These are phyloP conservation scores for Lutjanus argentimaculatus DNA, from an alignment of 2,797 vertebrate species.

Conservation along the genomic window DNA sequence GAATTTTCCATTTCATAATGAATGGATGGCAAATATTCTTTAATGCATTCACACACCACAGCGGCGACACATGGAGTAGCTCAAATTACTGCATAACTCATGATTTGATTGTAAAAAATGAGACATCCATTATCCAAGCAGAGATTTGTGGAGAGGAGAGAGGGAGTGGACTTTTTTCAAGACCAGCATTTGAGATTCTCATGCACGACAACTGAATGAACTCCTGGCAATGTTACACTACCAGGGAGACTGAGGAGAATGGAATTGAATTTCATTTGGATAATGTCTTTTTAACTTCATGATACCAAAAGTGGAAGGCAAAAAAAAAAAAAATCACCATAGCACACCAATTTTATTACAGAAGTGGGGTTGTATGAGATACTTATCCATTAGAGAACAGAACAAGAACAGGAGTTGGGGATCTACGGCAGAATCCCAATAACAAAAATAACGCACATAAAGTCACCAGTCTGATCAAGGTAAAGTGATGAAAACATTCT, in stretches of 20 bases:
- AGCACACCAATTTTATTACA: not conserved
- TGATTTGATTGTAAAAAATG: slow-evolving; percentile 58
- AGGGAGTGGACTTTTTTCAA: slow-evolving; percentile 14
- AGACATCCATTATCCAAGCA: slow-evolving; percentile 49
- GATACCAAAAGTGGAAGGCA: slow-evolving; percentile 2
- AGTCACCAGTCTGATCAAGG: no score
- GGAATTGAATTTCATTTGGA: slow-evolving; percentile 18
- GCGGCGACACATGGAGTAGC: slow-evolving; percentile 44
- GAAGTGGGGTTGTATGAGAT: no score
- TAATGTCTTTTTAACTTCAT: slow-evolving; percentile 24
- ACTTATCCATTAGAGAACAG: no score
- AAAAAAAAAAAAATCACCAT: slow-evolving; percentile 11
- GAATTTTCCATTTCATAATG: slow-evolving; percentile 70
- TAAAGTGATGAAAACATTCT: no score
- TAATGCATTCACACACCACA: slow-evolving; percentile 63
- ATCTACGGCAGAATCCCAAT: no score
- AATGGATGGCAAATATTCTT: slow-evolving; percentile 72
- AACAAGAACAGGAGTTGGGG: no score
- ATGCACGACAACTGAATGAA: slow-evolving; percentile 36
- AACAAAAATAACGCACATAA: no score
- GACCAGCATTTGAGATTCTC: slow-evolving; percentile 35
- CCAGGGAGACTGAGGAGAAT: slow-evolving; percentile 3
- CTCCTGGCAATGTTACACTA: slow-evolving; percentile 12
- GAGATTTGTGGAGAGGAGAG: slow-evolving; percentile 8
- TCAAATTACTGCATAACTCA: slow-evolving; percentile 62